Percentiles rank a stretch among this genome's conserved stretches.
Conservation (phyloP, 2,113 vertebrate genomes). For the Perognathus longimembris region DNA sequence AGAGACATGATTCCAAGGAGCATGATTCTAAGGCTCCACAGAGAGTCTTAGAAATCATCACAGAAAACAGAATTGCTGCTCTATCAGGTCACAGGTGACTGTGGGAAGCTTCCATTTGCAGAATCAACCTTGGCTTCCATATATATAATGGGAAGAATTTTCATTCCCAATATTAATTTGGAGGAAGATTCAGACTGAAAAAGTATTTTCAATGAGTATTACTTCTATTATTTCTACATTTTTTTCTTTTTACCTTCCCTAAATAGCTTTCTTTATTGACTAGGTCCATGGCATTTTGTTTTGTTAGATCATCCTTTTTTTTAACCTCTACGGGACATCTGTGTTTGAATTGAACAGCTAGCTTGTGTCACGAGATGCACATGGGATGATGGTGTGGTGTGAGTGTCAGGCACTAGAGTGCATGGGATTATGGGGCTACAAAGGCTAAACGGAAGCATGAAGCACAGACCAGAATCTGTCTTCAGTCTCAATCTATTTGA, state of each 20-base stretch:
- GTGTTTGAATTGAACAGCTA: no score
- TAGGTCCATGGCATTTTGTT: not conserved
- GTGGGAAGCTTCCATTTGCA: no score
- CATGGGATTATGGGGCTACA: not conserved
- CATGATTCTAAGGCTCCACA: not conserved
- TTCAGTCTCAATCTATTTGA: no score
- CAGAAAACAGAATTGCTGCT: not conserved
- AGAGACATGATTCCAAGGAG: not conserved
- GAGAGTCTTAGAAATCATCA: not conserved
- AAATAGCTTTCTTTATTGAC: not conserved
- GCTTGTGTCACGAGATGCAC: no score
- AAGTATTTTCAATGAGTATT: not conserved
- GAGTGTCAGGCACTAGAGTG: fast-evolving
- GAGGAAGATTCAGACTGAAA: not conserved
- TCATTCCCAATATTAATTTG: not conserved
- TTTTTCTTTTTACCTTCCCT: not conserved
- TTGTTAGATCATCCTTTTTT: not conserved
- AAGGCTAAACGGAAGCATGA: not conserved
- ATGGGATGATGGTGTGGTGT: not conserved
- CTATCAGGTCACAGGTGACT: no score
- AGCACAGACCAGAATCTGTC: not conserved
- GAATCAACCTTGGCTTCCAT: not conserved
- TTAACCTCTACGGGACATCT: no score
- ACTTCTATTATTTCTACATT: not conserved
- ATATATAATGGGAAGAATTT: no score